Conservation (phyloP, 2,113 vertebrate species). For the Toxotes chatareus region DNA sequence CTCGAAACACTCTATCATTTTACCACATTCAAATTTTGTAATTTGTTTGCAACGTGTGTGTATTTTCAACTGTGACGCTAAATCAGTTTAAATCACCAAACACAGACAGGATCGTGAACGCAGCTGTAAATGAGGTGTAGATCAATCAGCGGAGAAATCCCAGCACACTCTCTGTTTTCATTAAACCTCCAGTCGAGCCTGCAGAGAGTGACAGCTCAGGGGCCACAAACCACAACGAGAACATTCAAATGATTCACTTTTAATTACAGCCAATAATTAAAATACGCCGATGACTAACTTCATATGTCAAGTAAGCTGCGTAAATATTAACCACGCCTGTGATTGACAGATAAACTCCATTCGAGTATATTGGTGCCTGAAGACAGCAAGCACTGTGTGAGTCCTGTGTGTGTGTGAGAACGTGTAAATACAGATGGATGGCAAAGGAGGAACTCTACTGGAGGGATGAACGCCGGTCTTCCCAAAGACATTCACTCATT, state of each 20-base stretch:
- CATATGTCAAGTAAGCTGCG: not conserved
- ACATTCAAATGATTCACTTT: slow-evolving; percentile 35
- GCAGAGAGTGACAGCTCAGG: slow-evolving; percentile 34
- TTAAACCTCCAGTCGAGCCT: not conserved
- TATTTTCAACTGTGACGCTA: too few relatives aligned
- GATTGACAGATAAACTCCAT: not conserved
- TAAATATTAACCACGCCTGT: not conserved
- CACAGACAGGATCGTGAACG: not conserved
- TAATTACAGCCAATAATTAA: slow-evolving; percentile 34
- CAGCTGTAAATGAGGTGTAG: not conserved
- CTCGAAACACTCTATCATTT: not conserved
- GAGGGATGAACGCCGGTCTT: too few relatives aligned
- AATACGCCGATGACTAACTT: slow-evolving; percentile 11
- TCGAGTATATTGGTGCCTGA: too few relatives aligned
- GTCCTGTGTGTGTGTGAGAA: too few relatives aligned
- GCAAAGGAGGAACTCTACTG: too few relatives aligned
- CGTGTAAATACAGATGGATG: too few relatives aligned
- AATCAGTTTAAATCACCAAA: not conserved
- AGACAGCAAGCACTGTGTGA: too few relatives aligned
- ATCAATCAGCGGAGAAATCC: slow-evolving; percentile 23
- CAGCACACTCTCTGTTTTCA: slow-evolving; percentile 1
- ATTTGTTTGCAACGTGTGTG: not conserved
- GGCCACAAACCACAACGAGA: not conserved
- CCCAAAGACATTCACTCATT: too few relatives aligned
- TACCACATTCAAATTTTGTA: too few relatives aligned